These are phyloP conservation scores for Xestoiulus laeticollis DNA, from an alignment of 2,888 invertebrate species.

Conservation along the genomic window DNA sequence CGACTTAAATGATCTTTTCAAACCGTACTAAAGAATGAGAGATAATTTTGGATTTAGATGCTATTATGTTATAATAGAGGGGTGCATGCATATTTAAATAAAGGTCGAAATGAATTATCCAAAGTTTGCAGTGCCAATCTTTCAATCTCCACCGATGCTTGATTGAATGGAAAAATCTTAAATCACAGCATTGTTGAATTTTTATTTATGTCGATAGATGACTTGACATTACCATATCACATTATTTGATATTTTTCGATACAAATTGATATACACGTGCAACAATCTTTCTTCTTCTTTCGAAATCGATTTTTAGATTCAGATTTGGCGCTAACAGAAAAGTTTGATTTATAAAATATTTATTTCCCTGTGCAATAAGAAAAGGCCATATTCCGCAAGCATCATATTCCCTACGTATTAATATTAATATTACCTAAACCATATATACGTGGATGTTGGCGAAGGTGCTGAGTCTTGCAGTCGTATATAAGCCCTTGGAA, in stretches of 20 bases:
- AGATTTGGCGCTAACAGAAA: neutral
- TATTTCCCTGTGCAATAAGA: neutral
- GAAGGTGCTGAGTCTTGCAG: neutral
- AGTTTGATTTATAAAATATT: neutral
- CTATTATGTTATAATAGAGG: neutral
- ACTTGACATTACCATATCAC: no score
- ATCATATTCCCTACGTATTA: neutral
- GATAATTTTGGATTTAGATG: neutral
- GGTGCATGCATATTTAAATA: neutral
- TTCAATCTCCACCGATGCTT: no score
- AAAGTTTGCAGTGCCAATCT: neutral
- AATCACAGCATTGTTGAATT: no score
- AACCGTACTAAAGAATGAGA: neutral
- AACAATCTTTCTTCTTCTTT: neutral
- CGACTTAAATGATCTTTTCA: neutral
- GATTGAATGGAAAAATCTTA: no score
- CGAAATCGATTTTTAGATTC: neutral
- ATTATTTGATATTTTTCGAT: neutral
- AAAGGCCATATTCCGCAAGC: neutral
- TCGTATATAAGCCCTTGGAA: neutral
- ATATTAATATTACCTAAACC: neutral
- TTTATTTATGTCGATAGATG: no score
- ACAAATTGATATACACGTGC: neutral
- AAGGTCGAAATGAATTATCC: neutral
- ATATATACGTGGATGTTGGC: neutral